phyloP scores from a whole-genome alignment of 2,797 vertebrate species.

The Otolemur crassicaudatus region DNA sequence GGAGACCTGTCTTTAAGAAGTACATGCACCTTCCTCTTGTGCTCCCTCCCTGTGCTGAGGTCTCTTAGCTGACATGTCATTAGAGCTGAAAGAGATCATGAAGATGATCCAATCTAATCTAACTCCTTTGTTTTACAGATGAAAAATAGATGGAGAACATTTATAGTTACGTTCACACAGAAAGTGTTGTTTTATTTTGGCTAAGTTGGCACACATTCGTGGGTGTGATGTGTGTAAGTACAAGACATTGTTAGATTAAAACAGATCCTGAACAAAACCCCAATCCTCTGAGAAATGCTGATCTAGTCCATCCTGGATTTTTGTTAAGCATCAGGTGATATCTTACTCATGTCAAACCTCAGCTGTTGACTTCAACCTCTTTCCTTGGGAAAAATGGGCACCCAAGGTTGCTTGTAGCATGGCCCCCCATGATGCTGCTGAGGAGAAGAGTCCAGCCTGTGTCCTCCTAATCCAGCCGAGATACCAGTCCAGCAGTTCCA shows the following conservation, averaged over 20 bases:
- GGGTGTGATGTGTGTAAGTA: background rate
- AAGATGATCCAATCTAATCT: background rate
- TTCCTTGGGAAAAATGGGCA: background rate
- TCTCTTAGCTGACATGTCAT: background rate
- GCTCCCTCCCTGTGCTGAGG: background rate
- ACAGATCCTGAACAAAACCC: background rate
- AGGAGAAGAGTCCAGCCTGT: background rate
- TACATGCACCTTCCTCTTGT: background rate
- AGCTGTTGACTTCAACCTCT: background rate
- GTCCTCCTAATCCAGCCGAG: background rate
- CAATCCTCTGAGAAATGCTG: background rate
- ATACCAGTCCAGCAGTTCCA: background rate
- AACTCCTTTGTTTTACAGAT: constrained; percentile 50
- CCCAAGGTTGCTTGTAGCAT: background rate
- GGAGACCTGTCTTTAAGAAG: background rate
- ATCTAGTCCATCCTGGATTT: background rate
- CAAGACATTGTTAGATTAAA: constrained; percentile 16
- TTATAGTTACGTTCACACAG: constrained; percentile 7
- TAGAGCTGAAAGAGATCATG: background rate
- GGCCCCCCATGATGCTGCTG: background rate
- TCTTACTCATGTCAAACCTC: background rate
- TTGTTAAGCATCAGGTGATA: background rate
- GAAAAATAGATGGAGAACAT: constrained; percentile 34
- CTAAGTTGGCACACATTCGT: accelerated
- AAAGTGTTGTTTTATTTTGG: constrained; percentile 34